Percentiles rank a stretch among this genome's conserved stretches.
These are phyloP conservation scores for Nipponia nippon DNA, from an alignment of 2,113 vertebrate genomes.

Conservation along the genomic window DNA sequence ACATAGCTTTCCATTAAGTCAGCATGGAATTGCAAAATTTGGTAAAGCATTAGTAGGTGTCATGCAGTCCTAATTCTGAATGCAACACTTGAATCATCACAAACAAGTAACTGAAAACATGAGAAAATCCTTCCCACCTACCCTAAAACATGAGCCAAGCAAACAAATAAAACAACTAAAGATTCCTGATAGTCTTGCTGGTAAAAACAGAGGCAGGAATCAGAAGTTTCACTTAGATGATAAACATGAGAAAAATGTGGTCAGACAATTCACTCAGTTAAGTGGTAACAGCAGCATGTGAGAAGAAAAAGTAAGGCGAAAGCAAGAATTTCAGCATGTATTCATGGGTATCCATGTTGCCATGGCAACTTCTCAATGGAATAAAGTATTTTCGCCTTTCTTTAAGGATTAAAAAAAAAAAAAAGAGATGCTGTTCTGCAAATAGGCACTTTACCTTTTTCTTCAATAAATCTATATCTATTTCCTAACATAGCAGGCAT, in stretches of 20 bases:
- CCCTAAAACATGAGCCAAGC: background rate
- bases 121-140: background rate
- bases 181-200: background rate
- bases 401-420: slow-evolving; percentile 14
- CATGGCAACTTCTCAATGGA: slow-evolving; percentile 60
- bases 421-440: background rate
- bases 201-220: background rate
- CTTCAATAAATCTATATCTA: background rate
- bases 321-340: slow-evolving; percentile 57
- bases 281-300: background rate
- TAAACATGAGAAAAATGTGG: background rate
- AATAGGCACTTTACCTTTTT: slow-evolving; percentile 10
- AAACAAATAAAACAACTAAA: background rate
- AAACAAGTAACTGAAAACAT: background rate
- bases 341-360: slow-evolving; percentile 59
- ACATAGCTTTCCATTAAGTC: background rate
- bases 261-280: background rate
- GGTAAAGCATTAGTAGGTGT: background rate
- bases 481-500: background rate
- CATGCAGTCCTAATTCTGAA: background rate
- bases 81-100: background rate
- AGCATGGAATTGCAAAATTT: background rate
- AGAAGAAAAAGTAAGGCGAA: slow-evolving; percentile 32
- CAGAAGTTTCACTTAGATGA: background rate
- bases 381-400: slow-evolving; percentile 58